These are phyloP conservation scores for Scomber japonicus DNA, from an alignment of 2,113 vertebrate species.

Conservation along the genomic window DNA sequence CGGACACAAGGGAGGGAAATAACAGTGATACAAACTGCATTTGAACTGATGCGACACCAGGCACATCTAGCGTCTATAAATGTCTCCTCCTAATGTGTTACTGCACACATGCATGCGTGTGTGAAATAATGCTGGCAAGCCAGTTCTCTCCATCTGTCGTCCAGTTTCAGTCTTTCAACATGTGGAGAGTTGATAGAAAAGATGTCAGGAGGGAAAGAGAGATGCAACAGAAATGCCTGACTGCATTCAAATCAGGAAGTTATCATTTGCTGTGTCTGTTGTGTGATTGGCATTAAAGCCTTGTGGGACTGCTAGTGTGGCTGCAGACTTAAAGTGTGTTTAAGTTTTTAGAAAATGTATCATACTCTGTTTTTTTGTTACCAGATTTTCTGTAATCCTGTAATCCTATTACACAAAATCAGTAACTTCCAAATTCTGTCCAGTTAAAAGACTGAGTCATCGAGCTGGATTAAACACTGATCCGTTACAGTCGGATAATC, in stretches of 20 bases:
- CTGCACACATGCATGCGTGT: background rate
- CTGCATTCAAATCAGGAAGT: no score
- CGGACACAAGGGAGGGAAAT: background rate
- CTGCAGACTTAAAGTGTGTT: background rate
- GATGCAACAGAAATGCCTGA: no score
- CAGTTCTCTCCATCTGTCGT: background rate
- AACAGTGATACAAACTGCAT: background rate
- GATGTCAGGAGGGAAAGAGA: no score
- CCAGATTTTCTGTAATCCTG: conserved; percentile 46
- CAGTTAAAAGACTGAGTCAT: conserved; percentile 33
- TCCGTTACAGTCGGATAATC: conserved; percentile 19
- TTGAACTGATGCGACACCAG: conserved; percentile 1
- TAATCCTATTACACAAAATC: conserved; percentile 50
- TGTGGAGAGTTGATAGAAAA: no score
- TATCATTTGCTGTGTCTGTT: background rate
- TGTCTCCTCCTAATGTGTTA: background rate
- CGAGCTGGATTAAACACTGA: conserved; percentile 47
- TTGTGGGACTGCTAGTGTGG: background rate
- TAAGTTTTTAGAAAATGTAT: conserved; percentile 19
- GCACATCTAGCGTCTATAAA: background rate
- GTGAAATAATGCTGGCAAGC: background rate
- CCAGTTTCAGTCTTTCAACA: background rate
- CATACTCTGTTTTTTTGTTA: conserved; percentile 31
- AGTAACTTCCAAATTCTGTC: conserved; percentile 37
- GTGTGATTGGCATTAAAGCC: background rate